Percentiles rank a stretch among this genome's conserved stretches.
These are phyloP conservation scores for Columba janthina DNA, from an alignment of 2,113 vertebrate genomes.

Conservation along the genomic window DNA sequence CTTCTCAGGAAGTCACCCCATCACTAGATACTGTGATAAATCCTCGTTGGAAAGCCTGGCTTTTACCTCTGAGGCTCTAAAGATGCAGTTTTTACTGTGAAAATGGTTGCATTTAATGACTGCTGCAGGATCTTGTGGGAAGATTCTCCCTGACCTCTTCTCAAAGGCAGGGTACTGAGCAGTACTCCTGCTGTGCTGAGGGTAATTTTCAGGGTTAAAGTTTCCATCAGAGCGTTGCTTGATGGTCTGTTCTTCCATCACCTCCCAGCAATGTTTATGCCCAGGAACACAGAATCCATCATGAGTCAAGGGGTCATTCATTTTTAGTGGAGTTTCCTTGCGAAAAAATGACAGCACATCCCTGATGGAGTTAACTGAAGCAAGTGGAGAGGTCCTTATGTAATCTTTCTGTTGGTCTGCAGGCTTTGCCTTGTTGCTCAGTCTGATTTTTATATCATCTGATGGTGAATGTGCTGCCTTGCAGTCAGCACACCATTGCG, in stretches of 20 bases:
- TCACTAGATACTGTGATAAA: background rate
- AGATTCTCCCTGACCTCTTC: background rate
- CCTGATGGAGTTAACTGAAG: background rate
- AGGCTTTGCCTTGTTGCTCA: background rate
- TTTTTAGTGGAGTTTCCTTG: background rate
- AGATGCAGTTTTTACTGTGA: background rate
- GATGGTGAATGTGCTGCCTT: background rate
- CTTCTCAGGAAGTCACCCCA: background rate
- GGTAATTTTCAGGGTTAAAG: constrained; percentile 12
- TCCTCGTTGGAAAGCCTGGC: background rate
- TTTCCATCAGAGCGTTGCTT: background rate
- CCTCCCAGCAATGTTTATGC: background rate
- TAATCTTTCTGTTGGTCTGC: background rate
- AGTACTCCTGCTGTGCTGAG: constrained; percentile 13
- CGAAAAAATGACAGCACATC: background rate
- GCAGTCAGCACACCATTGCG: rapidly evolving
- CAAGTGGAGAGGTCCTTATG: rapidly evolving
- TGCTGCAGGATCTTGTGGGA: background rate
- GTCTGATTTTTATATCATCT: background rate
- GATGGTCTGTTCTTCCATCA: background rate
- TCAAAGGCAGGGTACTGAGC: background rate
- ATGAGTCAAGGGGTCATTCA: background rate
- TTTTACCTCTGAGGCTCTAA: background rate
- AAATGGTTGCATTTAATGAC: background rate
- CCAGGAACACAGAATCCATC: background rate